Base-by-base conservation (phyloP, 2,888 invertebrate species). In the Phyllotreta cruciferae region DNA sequence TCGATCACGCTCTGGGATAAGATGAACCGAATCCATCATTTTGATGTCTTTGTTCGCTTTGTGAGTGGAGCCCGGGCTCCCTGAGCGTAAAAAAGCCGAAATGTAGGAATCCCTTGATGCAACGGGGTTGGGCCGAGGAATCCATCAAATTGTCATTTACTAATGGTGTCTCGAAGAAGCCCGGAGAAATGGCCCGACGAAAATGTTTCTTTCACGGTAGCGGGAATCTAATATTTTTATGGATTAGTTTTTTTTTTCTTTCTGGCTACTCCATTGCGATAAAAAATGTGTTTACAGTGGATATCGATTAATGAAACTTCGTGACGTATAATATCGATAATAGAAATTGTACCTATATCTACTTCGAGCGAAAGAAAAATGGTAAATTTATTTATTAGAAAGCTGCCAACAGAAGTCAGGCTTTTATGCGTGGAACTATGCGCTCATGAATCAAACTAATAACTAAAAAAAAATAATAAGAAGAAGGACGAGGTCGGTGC, bases 11-110 rank as follows among this genome's bases (percentile, higher is more conserved):
- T 80, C 78, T 76, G 79, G 80, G 80, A 81, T 79, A 80, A 81
- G 82, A 82, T 82, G 82, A 81, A 81, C 80, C 79, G 78, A 79
- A 82, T 82, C 79, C 80, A 82, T 82, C 82, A 82, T 82, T 79
- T 81, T 82, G 81, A 82, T 82, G 82, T 81, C 82, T 82, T 82
- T 81, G 81, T 82, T 82, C 81, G 79, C 77, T 77, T 78, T 70
- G 75, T 76, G 75, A 78, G 75, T 74, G 44, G 58, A 49, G 71
- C 72, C 71, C 68, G 66, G 70, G 68, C 71, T 72, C 76, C 74
- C 75, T 72, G 67, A 74, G 70, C 74, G 74, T 70, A 77, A 78
- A 77, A 77, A 77, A 77, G 73, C 74, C 74, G 78, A 78, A 79
- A 78, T 77, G 76, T 75, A 74, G 77, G 78, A 79, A 78, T 79